Evolutionary conservation across 2,888 invertebrate species (phyloP).

Genomic region (Galeopsomyia nigrocyanea): DNA sequence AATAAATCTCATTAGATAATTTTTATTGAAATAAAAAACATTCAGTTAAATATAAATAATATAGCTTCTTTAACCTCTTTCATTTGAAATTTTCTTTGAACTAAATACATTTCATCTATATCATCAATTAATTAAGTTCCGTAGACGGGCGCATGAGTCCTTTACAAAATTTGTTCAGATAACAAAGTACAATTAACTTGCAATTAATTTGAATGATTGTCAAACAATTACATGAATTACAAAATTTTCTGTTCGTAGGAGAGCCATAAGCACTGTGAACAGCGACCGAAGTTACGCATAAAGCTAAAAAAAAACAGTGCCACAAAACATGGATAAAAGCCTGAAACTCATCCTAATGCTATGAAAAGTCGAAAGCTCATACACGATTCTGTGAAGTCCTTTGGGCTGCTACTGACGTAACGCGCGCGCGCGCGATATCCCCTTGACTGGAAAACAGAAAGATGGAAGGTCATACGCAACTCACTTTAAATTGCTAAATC

Average conservation of each 20-base stretch:
- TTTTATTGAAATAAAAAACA: background rate
- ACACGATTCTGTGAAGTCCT: constrained; percentile 56
- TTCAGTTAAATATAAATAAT: too few relatives aligned
- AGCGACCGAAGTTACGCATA: constrained; percentile 64
- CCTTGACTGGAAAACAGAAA: constrained; percentile 55
- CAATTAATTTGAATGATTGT: too few relatives aligned
- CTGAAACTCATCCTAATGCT: constrained; percentile 59
- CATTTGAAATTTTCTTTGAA: background rate
- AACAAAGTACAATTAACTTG: too few relatives aligned
- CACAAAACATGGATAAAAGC: constrained; percentile 57
- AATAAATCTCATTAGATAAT: background rate
- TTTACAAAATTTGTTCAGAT: too few relatives aligned
- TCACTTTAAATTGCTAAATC: constrained; percentile 53
- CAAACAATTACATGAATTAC: background rate
- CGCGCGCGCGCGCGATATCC: constrained; percentile 54
- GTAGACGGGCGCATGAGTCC: too few relatives aligned
- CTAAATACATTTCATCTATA: background rate
- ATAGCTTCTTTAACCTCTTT: too few relatives aligned
- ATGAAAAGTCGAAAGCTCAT: constrained; percentile 56
- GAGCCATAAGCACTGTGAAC: constrained; percentile 67
- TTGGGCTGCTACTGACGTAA: constrained; percentile 59
- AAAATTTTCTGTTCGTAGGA: constrained; percentile 52
- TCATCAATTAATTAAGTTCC: background rate
- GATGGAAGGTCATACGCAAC: constrained; percentile 58
- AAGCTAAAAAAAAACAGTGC: constrained; percentile 65